Evolutionary conservation across 2,888 invertebrate genomes (phyloP).

Genomic region (Drosophila nr. medialis): DNA sequence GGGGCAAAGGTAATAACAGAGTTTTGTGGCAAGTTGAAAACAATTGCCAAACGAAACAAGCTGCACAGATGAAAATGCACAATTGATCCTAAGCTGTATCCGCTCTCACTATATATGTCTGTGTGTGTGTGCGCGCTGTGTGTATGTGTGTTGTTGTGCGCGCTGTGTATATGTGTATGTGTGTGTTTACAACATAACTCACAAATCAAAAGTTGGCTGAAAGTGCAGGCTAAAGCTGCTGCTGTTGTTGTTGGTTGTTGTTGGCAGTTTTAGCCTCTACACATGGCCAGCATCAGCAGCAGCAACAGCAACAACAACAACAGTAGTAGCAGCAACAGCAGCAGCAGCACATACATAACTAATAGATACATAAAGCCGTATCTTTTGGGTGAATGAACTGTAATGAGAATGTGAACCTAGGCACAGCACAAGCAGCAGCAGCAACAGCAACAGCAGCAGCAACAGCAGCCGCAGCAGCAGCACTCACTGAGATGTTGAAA

Average conservation of each 20-base stretch:
- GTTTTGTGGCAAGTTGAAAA: constrained; percentile 21
- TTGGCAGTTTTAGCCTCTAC: constrained; percentile 48
- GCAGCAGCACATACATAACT: constrained; percentile 74
- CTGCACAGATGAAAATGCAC: constrained; percentile 19
- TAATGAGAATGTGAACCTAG: constrained; percentile 82
- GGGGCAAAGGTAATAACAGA: constrained; percentile 12
- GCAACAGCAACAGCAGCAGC: neutral
- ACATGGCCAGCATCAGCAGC: constrained; percentile 45
- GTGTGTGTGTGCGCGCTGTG: constrained; percentile 6
- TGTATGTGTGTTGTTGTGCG: constrained; percentile 25
- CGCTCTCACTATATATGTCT: neutral
- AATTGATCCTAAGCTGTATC: constrained; percentile 30
- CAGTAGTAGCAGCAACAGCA: constrained; percentile 19
- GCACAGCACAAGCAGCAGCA: constrained; percentile 28
- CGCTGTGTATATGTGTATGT: constrained; percentile 22
- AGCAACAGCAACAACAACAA: constrained; percentile 14
- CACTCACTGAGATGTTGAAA: constrained; percentile 64
- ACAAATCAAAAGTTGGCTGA: constrained; percentile 76
- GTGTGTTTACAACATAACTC: constrained; percentile 62
- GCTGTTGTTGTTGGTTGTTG: constrained; percentile 14
- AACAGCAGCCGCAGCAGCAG: constrained; percentile 2
- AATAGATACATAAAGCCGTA: constrained; percentile 80
- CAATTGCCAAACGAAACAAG: constrained; percentile 20
- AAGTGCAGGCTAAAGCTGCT: constrained; percentile 45
- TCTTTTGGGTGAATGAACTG: constrained; percentile 81